Conservation (phyloP, 1,140 invertebrate species). For the Onthophagus taurus region DNA sequence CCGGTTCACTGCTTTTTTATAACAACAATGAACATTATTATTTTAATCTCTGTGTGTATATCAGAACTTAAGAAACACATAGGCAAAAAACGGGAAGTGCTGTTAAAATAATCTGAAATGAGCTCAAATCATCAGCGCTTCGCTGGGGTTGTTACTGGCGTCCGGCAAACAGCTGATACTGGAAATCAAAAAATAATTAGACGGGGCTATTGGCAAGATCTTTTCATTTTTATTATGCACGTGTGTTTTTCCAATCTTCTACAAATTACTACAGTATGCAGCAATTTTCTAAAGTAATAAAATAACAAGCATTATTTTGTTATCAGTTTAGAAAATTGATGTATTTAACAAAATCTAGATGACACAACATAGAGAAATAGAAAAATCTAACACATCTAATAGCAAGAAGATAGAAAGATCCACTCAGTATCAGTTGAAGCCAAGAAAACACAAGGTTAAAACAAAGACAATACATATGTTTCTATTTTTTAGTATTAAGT, state of each 20-base stretch:
- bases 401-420: no score
- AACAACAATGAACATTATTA: conserved; percentile 11
- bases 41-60: no score
- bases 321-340: not conserved
- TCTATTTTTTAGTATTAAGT: conserved; percentile 13
- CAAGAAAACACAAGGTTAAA: no score
- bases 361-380: not conserved
- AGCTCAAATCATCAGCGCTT: conserved; percentile 29
- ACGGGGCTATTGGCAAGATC: conserved; percentile 22
- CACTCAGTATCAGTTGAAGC: no score
- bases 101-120: conserved; percentile 12
- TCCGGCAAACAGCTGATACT: conserved; percentile 66
- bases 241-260: no score
- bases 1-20: conserved; percentile 1
- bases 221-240: no score
- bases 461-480: not conserved
- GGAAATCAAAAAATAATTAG: conserved; percentile 45
- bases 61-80: conserved; percentile 17
- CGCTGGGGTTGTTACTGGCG: conserved; percentile 47
- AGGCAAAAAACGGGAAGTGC: conserved; percentile 10
- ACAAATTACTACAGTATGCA: no score
- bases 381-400: no score
- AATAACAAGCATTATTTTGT: no score
- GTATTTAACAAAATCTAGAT: not conserved
- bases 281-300: no score